Base-by-base conservation (phyloP, 2,888 invertebrate genomes). In the Acanthosepion esculentum region DNA sequence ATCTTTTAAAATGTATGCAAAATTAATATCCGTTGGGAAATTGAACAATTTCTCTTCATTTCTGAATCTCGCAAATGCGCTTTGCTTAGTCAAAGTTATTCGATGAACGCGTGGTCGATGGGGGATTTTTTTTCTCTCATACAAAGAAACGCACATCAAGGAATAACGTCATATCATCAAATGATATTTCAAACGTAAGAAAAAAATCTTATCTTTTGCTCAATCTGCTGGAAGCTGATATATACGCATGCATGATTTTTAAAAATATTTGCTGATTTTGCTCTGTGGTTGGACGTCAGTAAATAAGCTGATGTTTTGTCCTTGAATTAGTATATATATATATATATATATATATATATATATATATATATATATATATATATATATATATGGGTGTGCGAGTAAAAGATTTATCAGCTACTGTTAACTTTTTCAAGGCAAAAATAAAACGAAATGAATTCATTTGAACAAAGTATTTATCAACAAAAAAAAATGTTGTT, bases 11-110 rank as follows among this genome's bases (percentile, higher is more conserved):
- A 7, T n/a, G 78, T 78, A 78, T 78, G 78, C n/a, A 78, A 78
- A 78, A 78, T 78, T 78, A 78, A 78, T 78, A 78, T 78, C 78
- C n/a, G 78, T 78, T n/a, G 8, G 78, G 78, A 78, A 78, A 78
- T 78, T 78, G n/a, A 78, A n/a, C n/a, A 3, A 78, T 78, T 78
- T 78, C 64, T 64, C 10, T 78, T 78, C 10, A 64, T n/a, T n/a
- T 78, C 78, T 8, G 8, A 78, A 29, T 10, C 15, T 78, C 12
- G 8, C 29, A 78, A 78, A 78, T 78, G 78, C n/a, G 78, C 29
- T 8, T n/a, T n/a, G n/a, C 78, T n/a, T n/a, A 78, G 78, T 78
- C 8, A 78, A 78, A 10, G 64, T 64, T 12, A n/a, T 78, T n/a
- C n/a, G 15, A 78, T 8, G 78, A 78, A 78, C 78, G 78, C n/a